Evolutionary conservation across 2,888 invertebrate genomes (phyloP), one percentile per base, ranked within the genome.

Genomic region (Tiphia femorata): DNA sequence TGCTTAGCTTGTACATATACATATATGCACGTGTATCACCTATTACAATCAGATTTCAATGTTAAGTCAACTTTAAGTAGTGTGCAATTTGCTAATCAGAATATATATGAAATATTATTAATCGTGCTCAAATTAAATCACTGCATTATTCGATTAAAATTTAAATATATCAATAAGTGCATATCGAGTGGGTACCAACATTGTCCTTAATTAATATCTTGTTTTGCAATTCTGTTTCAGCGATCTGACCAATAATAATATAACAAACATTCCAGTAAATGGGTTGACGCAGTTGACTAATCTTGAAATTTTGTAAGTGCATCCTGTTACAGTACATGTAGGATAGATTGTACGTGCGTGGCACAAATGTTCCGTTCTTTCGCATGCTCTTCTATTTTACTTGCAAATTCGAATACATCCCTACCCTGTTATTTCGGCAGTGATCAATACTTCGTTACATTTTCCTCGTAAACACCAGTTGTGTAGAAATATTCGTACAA

Each of bases 261-360:
- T 94, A 80, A 92, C 91, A 67, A 84, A 86, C 80, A 85, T 94
- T 84, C 88, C 90, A 77, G 89, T 89, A 70, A 88, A 88, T 82
- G 90, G 91, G 73, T 89, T 94, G 83, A 86, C 85, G 71, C 87
- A 87, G 74, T 90, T 91, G 80, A 84, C 86, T 75, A 87, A 87
- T 78, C 87, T 94, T 71, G 90, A 93, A 79, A 90, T 93, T 68
- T 86, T 96, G 96, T 96, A 87, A 95, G 95, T 89, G 84, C 43
- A 16, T 5, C 23, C 7, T 21, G 17, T 19, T 19, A 7, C 7
- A 21, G n/a, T 6, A 25, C 8, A 6, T 40, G 12, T 21, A 21
- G 12, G 20, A n/a, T n/a, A n/a, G n/a, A n/a, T n/a, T n/a, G n/a
- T n/a, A n/a, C n/a, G n/a, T n/a, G n/a, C n/a, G n/a, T n/a, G n/a